Evolutionary conservation across 2,797 vertebrate genomes (phyloP).

Genomic region (Silurus lanzhouensis): DNA sequence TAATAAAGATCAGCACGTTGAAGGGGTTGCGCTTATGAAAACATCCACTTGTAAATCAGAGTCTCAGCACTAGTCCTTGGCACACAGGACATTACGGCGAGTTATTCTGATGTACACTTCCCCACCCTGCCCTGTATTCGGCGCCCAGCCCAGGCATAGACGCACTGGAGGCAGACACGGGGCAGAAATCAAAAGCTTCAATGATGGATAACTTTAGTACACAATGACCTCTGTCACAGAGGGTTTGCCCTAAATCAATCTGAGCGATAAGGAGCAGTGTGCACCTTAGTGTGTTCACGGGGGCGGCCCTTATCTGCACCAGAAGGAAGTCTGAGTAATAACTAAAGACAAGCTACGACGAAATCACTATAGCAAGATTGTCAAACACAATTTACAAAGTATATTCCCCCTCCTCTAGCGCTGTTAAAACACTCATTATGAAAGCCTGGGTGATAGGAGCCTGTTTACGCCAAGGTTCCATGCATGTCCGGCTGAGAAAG

Average conservation of each 20-base stretch:
- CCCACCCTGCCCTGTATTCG: slow-evolving; percentile 40
- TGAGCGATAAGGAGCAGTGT: slow-evolving; percentile 78
- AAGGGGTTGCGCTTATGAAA: slow-evolving; percentile 14
- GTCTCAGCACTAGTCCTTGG: neutral
- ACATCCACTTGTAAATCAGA: slow-evolving; percentile 29
- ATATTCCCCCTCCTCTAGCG: slow-evolving; percentile 73
- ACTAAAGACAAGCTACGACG: slow-evolving; percentile 92
- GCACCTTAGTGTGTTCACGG: slow-evolving; percentile 78
- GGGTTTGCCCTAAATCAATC: slow-evolving; percentile 78
- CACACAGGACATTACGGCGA: slow-evolving; percentile 13
- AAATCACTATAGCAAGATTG: slow-evolving; percentile 91
- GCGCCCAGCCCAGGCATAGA: slow-evolving; percentile 64
- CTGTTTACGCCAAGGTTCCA: slow-evolving; percentile 79
- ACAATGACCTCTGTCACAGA: slow-evolving; percentile 78
- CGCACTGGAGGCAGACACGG: slow-evolving; percentile 73
- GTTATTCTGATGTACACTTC: slow-evolving; percentile 11
- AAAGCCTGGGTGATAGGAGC: slow-evolving; percentile 79
- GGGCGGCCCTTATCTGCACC: slow-evolving; percentile 79
- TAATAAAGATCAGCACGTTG: slow-evolving; percentile 24
- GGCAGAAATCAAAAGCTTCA: slow-evolving; percentile 72
- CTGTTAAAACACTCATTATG: slow-evolving; percentile 89
- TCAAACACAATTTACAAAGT: slow-evolving; percentile 99
- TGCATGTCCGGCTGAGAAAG: slow-evolving; percentile 69
- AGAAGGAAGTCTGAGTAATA: slow-evolving; percentile 89
- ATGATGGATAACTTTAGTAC: slow-evolving; percentile 77